Percentiles rank a stretch among this genome's conserved stretches.
Evolutionary conservation across 1,140 invertebrate species (phyloP).

Genomic region (Anoplophora glabripennis): DNA sequence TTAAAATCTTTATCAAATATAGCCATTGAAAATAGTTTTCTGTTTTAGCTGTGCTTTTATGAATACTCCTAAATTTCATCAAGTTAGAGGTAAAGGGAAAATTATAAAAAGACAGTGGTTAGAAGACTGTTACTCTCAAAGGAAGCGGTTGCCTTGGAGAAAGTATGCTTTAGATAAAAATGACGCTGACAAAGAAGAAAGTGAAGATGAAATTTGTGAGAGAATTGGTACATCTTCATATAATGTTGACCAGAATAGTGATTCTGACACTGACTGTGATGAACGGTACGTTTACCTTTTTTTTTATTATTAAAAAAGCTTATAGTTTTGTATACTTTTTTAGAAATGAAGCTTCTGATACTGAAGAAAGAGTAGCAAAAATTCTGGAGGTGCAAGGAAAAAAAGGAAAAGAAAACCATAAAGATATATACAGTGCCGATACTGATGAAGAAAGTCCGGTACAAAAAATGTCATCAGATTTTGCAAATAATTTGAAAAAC

Average conservation of each 20-base stretch:
- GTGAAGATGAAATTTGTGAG: conserved; percentile 55
- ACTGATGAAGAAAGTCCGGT: conserved; percentile 27
- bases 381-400: conserved; percentile 29
- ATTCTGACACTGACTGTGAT: conserved; percentile 18
- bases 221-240: conserved; percentile 27
- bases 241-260: conserved; percentile 2
- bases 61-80: conserved; percentile 83
- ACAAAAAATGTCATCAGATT: conserved; percentile 12
- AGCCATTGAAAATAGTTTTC: neutral
- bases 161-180: conserved; percentile 58
- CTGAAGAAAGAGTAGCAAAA: conserved; percentile 56
- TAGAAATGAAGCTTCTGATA: conserved; percentile 47
- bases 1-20: conserved; percentile 9
- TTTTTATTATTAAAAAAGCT: neutral
- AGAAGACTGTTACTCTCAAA: conserved; percentile 61
- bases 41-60: conserved; percentile 76
- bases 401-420: neutral
- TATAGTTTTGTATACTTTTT: neutral
- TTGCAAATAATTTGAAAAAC: conserved; percentile 25
- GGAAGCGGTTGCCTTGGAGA: conserved; percentile 70
- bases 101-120: conserved; percentile 79
- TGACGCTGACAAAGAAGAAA: conserved; percentile 50
- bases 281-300: conserved; percentile 14
- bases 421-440: conserved; percentile 19
- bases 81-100: conserved; percentile 66